phyloP scores from a whole-genome alignment of 2,888 invertebrate genomes.

The Sarcophaga rosellei region DNA sequence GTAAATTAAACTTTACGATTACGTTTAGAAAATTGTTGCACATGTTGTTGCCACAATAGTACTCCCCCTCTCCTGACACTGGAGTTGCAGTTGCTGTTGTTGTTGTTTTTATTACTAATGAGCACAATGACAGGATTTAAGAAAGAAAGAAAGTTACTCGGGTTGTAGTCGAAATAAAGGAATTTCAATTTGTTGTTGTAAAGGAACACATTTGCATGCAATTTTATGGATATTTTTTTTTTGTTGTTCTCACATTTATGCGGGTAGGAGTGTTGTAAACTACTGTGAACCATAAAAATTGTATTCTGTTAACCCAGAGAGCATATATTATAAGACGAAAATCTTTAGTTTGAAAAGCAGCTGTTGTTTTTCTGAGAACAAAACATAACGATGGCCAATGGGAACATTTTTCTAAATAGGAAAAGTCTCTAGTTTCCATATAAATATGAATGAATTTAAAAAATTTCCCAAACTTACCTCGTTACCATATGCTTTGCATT shows the following conservation, averaged over 20 bases:
- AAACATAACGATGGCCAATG: neutral
- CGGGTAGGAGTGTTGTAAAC: neutral
- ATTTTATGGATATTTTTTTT: neutral
- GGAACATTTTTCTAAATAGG: neutral
- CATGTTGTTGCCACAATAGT: slow-evolving; percentile 9
- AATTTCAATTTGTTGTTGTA: neutral
- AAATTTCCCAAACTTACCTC: neutral
- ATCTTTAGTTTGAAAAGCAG: too few species aligned
- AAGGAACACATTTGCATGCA: neutral
- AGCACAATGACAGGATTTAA: neutral
- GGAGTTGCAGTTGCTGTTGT: neutral
- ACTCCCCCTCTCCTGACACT: too few species aligned
- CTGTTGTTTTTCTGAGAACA: too few species aligned
- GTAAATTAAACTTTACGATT: slow-evolving; percentile 25
- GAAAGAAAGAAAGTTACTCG: neutral
- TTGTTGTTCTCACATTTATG: neutral
- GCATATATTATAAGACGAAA: too few species aligned
- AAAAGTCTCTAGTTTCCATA: neutral
- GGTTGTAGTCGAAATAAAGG: neutral
- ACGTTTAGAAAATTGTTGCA: slow-evolving; percentile 39
- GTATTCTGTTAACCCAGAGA: too few species aligned
- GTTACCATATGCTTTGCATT: neutral
- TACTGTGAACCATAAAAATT: neutral
- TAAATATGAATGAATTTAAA: neutral
- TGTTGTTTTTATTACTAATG: neutral